Evolutionary conservation across 2,888 invertebrate genomes (phyloP).

Genomic region (Scaeva pyrastri): DNA sequence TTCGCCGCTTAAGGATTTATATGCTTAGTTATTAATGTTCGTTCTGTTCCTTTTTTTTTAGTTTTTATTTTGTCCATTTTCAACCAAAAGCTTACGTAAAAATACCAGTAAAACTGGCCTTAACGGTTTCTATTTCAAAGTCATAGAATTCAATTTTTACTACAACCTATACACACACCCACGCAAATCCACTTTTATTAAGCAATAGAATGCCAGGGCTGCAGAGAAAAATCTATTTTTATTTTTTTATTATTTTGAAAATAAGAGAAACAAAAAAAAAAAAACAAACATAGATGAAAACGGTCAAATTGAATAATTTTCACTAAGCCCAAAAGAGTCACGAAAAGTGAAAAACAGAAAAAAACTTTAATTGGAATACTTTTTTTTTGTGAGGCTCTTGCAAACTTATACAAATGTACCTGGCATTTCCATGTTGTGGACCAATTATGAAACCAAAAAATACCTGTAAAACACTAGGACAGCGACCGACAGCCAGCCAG

Average conservation of each 20-base stretch:
- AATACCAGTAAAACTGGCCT: constrained; percentile 9
- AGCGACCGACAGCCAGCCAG: too few species aligned
- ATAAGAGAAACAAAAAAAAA: too few species aligned
- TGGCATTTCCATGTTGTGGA: constrained; percentile 22
- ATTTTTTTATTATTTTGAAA: neutral
- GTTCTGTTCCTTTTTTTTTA: neutral
- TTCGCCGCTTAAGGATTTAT: constrained; percentile 20
- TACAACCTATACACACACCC: neutral
- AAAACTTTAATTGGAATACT: constrained; percentile 46
- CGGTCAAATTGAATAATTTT: constrained; percentile 52
- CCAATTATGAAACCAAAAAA: constrained; percentile 62
- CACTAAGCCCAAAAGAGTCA: constrained; percentile 48
- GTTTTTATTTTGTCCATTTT: neutral
- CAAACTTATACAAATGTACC: constrained; percentile 18
- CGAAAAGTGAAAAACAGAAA: neutral
- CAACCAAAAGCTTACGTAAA: constrained; percentile 23
- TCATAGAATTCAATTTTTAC: constrained; percentile 28
- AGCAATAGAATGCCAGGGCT: neutral
- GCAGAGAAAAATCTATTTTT: neutral
- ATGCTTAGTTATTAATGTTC: constrained; percentile 28
- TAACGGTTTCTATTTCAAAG: constrained; percentile 52
- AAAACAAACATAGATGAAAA: neutral
- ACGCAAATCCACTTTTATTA: neutral
- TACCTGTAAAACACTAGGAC: constrained; percentile 17
- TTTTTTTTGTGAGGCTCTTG: constrained; percentile 10